Percentiles rank a stretch among this genome's conserved stretches.
Conservation (phyloP, 2,888 invertebrate species). For the Hypomecis atomaria region DNA sequence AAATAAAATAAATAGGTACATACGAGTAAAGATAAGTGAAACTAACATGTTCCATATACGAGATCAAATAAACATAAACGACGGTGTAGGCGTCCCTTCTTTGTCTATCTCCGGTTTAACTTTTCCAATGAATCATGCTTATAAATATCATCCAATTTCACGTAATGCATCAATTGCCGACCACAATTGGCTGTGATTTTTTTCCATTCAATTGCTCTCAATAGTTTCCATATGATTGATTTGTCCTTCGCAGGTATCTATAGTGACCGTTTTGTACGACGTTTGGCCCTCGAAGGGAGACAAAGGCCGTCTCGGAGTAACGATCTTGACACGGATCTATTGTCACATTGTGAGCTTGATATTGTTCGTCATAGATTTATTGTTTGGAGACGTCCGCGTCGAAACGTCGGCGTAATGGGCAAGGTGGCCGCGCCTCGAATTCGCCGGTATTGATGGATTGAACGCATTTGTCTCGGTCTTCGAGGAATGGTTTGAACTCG, state of each 20-base stretch:
- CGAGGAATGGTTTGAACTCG: constrained; percentile 32
- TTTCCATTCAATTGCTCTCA: constrained; percentile 37
- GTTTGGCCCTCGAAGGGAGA: constrained; percentile 63
- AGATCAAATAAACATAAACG: neutral
- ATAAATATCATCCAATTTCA: constrained; percentile 21
- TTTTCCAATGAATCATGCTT: constrained; percentile 28
- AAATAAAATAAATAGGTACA: too few species aligned
- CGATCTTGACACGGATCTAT: constrained; percentile 73
- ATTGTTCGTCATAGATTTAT: constrained; percentile 62
- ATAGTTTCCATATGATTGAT: constrained; percentile 47
- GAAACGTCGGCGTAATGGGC: constrained; percentile 47
- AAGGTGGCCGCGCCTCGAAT: constrained; percentile 51
- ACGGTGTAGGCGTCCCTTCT: constrained; percentile 22
- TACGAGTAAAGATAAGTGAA: constrained; percentile 22
- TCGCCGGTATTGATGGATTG: constrained; percentile 61
- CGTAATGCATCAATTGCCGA: constrained; percentile 26
- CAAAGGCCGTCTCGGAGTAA: constrained; percentile 55
- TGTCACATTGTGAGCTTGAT: constrained; percentile 58
- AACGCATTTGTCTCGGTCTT: constrained; percentile 57
- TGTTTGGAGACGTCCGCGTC: constrained; percentile 47
- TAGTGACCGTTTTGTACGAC: constrained; percentile 48
- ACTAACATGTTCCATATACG: constrained; percentile 6
- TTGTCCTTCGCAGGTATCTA: constrained; percentile 44
- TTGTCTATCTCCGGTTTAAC: constrained; percentile 23
- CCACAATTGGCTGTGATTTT: constrained; percentile 27